These are phyloP conservation scores for Gobius niger DNA, from an alignment of 2,113 vertebrate species.

Conservation along the genomic window DNA sequence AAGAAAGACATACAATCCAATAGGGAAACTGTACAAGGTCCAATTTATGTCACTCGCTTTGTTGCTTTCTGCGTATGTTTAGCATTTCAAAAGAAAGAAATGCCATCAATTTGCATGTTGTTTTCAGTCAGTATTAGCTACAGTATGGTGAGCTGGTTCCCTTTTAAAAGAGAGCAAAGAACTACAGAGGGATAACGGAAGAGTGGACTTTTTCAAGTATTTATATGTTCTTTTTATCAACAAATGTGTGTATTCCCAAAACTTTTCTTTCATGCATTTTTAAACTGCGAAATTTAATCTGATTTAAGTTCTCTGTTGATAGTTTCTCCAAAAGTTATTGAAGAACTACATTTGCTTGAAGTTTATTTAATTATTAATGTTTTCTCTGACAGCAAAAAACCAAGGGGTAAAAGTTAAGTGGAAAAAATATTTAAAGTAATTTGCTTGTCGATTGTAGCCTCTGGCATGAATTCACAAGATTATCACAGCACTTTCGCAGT, in stretches of 20 bases:
- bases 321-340: neutral
- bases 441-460: too few species aligned
- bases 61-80: conserved; percentile 49
- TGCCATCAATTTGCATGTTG: conserved; percentile 12
- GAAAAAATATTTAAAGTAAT: too few species aligned
- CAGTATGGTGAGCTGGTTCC: neutral
- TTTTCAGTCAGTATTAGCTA: conserved; percentile 12
- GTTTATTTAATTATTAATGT: too few species aligned
- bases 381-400: too few species aligned
- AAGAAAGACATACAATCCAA: conserved; percentile 53
- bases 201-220: neutral
- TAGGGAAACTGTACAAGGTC: conserved; percentile 38
- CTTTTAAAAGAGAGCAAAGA: neutral
- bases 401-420: neutral
- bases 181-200: neutral
- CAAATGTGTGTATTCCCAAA: neutral
- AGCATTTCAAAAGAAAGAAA: conserved; percentile 40
- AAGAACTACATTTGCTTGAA: neutral
- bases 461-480: too few species aligned
- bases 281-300: neutral
- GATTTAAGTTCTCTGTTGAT: neutral
- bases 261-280: neutral
- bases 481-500: too few species aligned
- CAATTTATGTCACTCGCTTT: conserved; percentile 60
- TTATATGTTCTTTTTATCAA: too few species aligned